Evolutionary conservation across 2,113 vertebrate species (phyloP).

Genomic region (Hypocryptadius cinnamomeus): DNA sequence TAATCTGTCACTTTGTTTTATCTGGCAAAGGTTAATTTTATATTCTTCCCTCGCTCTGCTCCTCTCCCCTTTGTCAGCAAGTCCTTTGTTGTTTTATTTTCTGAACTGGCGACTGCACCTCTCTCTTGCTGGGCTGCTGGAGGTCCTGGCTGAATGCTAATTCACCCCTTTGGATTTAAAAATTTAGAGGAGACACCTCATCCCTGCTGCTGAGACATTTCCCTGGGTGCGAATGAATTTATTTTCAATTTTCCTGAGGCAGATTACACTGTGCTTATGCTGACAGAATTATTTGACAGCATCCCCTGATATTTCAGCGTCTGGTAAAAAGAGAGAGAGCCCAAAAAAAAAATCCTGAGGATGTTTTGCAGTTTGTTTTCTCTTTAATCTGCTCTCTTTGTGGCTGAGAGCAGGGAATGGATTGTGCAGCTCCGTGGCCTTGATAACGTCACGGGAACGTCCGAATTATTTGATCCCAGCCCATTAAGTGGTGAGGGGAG

Average conservation of each 20-base stretch:
- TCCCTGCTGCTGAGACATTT: not conserved
- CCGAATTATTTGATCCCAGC: not conserved
- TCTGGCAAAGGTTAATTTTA: not conserved
- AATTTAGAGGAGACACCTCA: not conserved
- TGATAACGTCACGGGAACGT: not conserved
- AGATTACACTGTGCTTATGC: not conserved
- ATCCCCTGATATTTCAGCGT: not conserved
- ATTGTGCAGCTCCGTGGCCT: constrained; percentile 1
- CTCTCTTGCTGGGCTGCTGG: not conserved
- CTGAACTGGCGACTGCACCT: not conserved
- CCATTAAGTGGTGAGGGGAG: not conserved
- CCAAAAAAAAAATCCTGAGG: not conserved
- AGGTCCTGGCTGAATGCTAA: not conserved
- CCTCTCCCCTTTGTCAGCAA: constrained; percentile 16
- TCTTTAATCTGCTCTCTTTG: not conserved
- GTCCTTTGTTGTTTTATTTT: not conserved
- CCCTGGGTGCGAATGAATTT: not conserved
- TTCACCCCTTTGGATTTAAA: not conserved
- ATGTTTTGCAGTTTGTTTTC: not conserved
- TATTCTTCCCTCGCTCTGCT: not conserved
- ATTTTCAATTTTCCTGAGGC: not conserved
- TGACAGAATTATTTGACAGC: constrained; percentile 33
- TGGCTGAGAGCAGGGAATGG: not conserved
- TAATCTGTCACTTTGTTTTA: not conserved
- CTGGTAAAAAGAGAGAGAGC: not conserved